Base-by-base conservation (phyloP, 1,140 invertebrate genomes). In the Euglossa dilemma region DNA sequence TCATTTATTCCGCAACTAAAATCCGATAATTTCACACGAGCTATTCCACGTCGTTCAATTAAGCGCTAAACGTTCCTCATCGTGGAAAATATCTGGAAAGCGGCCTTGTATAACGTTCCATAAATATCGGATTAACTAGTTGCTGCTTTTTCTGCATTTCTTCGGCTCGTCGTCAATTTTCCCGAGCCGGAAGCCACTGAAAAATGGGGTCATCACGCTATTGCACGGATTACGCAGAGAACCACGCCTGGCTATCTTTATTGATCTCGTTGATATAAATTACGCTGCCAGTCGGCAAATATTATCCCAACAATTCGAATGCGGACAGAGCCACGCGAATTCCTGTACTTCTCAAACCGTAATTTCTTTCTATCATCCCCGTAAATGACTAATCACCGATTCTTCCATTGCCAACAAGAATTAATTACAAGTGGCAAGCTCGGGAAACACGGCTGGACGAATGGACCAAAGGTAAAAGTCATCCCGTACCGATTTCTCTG, bases 121-220 rank as follows among this genome's bases (percentile, higher is more conserved):
- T 18, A 64, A 45, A 74, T 66, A 73, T 63, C 23, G 4, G 23
- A 73, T 57, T 56, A 50, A n/a, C 36, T 36, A 25, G n/a, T 67
- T 43, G 5, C 43, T 4, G 14, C 23, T 70, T 77, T 69, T 28
- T 43, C 63, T 23, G 43, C 36, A 1, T 69, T 82, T 14, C 47
- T 52, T 28, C 25, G 9, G 14, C 6, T 43, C 45, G 1, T 47
- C n/a, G 18, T 73, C 28, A 64, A 66, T 73, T 67, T 66, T 64
- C 23, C 71, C 28, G 66, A 87, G 72, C 72, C 70, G 86, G 80
- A 86, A 89, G 78, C 67, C 81, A 67, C 69, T 57, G 25, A 66
- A 54, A 80, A 84, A 69, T 67, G 18, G 25, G 72, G 64, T n/a
- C 83, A 57, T 18, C 16, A 45, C 45, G n/a, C 12, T 45, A 45